Evolutionary conservation across 2,113 vertebrate genomes (phyloP).

Genomic region (Neotoma lepida): DNA sequence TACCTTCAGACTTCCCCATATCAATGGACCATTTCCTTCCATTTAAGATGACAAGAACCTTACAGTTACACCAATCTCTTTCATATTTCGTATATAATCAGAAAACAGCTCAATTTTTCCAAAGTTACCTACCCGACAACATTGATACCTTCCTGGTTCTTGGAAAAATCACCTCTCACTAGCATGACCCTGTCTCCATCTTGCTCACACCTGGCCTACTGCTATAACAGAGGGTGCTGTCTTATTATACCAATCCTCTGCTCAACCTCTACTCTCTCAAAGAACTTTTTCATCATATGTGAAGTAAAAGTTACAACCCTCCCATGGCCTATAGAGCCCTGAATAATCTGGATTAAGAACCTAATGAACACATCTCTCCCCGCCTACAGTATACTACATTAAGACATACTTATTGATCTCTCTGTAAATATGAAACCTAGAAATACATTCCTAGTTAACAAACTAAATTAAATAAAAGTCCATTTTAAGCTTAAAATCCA

Average conservation of each 20-base stretch:
- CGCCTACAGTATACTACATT: not conserved
- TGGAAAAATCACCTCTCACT: not conserved
- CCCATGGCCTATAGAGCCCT: not conserved
- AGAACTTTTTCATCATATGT: not conserved
- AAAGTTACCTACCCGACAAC: not conserved
- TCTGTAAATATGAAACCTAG: not conserved
- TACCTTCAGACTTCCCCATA: not conserved
- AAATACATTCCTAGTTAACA: not conserved
- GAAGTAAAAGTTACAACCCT: not conserved
- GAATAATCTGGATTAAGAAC: no score
- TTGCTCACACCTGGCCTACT: not conserved
- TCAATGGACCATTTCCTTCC: not conserved
- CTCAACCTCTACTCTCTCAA: not conserved
- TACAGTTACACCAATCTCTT: not conserved
- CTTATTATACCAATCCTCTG: not conserved
- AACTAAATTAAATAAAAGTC: not conserved
- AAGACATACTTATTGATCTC: not conserved
- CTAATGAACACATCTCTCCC: no score
- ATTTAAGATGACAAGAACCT: not conserved
- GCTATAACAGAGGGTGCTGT: not conserved
- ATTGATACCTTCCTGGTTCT: not conserved
- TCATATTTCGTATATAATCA: not conserved
- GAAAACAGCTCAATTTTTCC: not conserved
- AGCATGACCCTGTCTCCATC: not conserved
- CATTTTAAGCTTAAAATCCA: not conserved